These are phyloP conservation scores for Rhodinocichla rosea DNA, from an alignment of 2,113 vertebrate species.

Conservation along the genomic window DNA sequence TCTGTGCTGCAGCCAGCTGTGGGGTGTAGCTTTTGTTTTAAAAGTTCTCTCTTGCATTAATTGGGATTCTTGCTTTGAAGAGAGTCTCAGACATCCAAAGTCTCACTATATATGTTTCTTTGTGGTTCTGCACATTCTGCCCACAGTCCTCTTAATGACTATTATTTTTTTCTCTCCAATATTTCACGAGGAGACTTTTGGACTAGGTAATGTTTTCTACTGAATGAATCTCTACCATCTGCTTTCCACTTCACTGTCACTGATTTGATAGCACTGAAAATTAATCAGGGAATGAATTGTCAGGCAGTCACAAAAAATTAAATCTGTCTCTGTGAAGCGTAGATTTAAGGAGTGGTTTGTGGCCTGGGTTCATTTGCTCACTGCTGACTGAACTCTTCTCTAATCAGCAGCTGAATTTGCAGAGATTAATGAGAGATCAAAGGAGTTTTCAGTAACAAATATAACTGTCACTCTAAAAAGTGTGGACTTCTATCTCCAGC, in stretches of 20 bases:
- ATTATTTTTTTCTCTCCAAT: not conserved
- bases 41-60: not conserved
- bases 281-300: conserved; percentile 5
- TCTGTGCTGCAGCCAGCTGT: not conserved
- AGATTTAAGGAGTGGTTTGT: conserved; percentile 36
- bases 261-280: conserved; percentile 10
- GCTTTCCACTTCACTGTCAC: not conserved
- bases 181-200: not conserved
- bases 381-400: not conserved
- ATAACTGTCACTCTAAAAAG: not conserved
- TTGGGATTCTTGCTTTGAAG: conserved; percentile 50
- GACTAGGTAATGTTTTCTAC: not conserved
- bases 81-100: not conserved
- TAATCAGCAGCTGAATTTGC: conserved; percentile 7
- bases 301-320: conserved; percentile 15
- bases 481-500: not conserved
- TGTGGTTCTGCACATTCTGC: conserved; percentile 34
- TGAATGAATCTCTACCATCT: not conserved
- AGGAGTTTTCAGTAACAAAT: not conserved
- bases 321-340: not conserved
- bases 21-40: conserved; percentile 12
- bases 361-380: not conserved
- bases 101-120: not conserved
- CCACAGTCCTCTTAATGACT: not conserved
- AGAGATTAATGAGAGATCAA: conserved; percentile 25